Evolutionary conservation across 2,113 vertebrate species (phyloP).

Genomic region (Edolisoma coerulescens): DNA sequence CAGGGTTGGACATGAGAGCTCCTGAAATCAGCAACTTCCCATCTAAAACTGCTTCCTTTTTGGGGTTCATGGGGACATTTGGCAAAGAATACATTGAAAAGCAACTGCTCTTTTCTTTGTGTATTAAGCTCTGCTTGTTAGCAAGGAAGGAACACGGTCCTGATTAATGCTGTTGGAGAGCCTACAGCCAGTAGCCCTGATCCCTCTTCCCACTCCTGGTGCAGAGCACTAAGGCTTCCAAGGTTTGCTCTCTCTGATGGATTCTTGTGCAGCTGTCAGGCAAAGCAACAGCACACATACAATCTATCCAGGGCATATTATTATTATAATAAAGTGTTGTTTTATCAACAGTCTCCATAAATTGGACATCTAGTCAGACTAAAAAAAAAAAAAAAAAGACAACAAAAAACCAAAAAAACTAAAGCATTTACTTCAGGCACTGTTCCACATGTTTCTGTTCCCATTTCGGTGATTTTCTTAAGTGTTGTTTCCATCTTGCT

Average conservation of each 20-base stretch:
- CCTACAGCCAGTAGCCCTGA: background rate
- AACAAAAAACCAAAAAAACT: fast-evolving
- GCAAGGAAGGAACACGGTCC: fast-evolving
- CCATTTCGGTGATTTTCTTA: background rate
- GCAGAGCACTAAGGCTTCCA: background rate
- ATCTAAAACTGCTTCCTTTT: background rate
- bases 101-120: background rate
- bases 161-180: background rate
- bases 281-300: background rate
- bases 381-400: background rate
- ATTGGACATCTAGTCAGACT: background rate
- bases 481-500: background rate
- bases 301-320: background rate
- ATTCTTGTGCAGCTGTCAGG: background rate
- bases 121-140: background rate
- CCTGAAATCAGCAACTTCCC: background rate
- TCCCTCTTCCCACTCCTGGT: background rate
- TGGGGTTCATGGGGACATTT: background rate
- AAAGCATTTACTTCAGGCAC: background rate
- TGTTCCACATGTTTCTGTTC: background rate
- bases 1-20: background rate
- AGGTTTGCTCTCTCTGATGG: background rate
- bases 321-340: background rate
- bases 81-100: background rate
- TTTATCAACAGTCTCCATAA: background rate